Conservation (phyloP, 1,140 invertebrate species). For the Panonychus citri region DNA sequence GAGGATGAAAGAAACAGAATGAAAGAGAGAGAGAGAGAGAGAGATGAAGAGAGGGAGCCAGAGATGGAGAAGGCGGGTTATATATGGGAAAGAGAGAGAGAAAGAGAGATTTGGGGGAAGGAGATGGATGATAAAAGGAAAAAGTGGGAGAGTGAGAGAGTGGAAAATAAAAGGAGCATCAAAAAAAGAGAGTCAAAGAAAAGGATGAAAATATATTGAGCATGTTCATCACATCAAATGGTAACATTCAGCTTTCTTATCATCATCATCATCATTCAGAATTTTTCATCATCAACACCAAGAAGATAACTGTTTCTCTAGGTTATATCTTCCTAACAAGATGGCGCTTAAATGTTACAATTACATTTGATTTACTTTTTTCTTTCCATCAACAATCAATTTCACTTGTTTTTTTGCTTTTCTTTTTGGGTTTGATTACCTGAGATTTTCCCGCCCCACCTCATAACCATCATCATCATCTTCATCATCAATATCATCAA, state of each 20-base stretch:
- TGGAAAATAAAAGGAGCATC: neutral
- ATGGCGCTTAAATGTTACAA: too few species aligned
- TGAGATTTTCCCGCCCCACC: too few species aligned
- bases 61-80: neutral
- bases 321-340: too few species aligned
- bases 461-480: too few species aligned
- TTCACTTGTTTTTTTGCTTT: too few species aligned
- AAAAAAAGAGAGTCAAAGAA: neutral
- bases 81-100: neutral
- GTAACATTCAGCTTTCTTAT: neutral
- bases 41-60: neutral
- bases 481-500: too few species aligned
- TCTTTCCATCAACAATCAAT: too few species aligned
- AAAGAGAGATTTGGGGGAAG: neutral
- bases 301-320: too few species aligned
- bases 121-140: neutral
- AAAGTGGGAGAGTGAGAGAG: neutral
- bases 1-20: neutral
- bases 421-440: too few species aligned
- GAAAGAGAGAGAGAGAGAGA: neutral
- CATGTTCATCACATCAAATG: neutral
- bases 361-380: too few species aligned
- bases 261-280: too few species aligned
- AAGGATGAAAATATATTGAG: neutral
- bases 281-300: too few species aligned